Percentiles rank a stretch among this genome's conserved stretches.
Conservation (phyloP, 2,113 vertebrate genomes). For the Etheostoma spectabile region DNA sequence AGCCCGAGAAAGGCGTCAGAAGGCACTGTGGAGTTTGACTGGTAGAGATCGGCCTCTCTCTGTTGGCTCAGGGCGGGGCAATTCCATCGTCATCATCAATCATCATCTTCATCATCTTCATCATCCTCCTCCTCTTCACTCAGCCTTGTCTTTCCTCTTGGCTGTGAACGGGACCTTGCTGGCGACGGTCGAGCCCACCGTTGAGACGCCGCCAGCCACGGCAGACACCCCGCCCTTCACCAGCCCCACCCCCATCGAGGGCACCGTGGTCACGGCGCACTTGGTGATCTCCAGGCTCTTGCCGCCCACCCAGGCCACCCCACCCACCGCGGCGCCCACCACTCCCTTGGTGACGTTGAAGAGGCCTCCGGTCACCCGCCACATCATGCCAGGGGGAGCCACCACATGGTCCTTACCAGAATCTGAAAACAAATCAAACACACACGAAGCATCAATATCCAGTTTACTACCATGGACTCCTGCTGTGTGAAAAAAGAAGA, state of each 20-base stretch:
- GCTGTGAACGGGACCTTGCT: slow-evolving; percentile 83
- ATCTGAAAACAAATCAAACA: slow-evolving; percentile 49
- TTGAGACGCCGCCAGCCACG: slow-evolving; percentile 83
- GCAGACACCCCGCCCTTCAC: slow-evolving; percentile 85
- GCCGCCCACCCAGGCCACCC: slow-evolving; percentile 86
- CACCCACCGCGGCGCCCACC: slow-evolving; percentile 84
- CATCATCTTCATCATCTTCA: slow-evolving; percentile 12
- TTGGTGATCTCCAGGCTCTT: slow-evolving; percentile 86
- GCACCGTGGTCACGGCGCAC: slow-evolving; percentile 82
- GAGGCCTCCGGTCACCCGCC: slow-evolving; percentile 84
- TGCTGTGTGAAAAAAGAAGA: no score
- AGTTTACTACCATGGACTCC: no score
- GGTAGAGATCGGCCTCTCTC: slow-evolving; percentile 53
- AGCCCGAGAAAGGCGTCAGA: slow-evolving; percentile 31
- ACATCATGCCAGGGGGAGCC: slow-evolving; percentile 76
- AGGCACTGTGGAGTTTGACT: slow-evolving; percentile 65
- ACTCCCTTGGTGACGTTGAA: slow-evolving; percentile 84
- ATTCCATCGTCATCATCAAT: slow-evolving; percentile 45
- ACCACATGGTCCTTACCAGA: slow-evolving; percentile 75
- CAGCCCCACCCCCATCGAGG: slow-evolving; percentile 81
- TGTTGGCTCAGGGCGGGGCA: slow-evolving; percentile 68
- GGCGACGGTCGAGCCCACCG: slow-evolving; percentile 82
- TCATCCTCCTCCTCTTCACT: slow-evolving; percentile 71
- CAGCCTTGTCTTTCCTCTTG: slow-evolving; percentile 87
- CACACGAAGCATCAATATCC: neutral